Conservation (phyloP, 2,797 vertebrate genomes). For the Anguilla pacifica region DNA sequence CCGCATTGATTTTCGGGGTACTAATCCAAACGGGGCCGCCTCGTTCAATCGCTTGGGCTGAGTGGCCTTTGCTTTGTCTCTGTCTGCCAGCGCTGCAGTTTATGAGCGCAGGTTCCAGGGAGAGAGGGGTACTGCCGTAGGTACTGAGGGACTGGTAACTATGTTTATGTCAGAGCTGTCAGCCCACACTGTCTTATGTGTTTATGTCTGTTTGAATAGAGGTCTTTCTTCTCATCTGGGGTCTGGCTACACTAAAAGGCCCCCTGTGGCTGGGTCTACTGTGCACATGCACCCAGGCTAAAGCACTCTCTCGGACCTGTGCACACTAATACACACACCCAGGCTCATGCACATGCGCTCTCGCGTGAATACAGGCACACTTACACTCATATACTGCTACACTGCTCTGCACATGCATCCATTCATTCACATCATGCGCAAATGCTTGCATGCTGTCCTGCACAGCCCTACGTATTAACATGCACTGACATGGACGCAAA, state of each 20-base stretch:
- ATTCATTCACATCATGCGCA: not conserved
- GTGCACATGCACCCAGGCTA: not conserved
- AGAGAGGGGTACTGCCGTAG: not conserved
- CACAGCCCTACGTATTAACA: not conserved
- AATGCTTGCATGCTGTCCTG: not conserved
- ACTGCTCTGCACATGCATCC: not conserved
- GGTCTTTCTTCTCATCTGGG: not conserved
- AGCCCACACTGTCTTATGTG: not conserved
- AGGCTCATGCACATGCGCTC: not conserved
- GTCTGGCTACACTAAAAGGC: not conserved
- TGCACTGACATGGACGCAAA: not conserved
- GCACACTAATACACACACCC: not conserved
- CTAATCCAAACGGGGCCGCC: not conserved
- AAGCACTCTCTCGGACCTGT: not conserved
- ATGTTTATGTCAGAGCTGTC: not conserved
- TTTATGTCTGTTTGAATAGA: not conserved
- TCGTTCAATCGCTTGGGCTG: not conserved
- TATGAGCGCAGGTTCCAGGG: not conserved
- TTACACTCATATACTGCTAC: not conserved
- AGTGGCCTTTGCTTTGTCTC: not conserved
- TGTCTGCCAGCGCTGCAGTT: not conserved
- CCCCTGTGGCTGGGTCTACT: not conserved
- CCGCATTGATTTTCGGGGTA: not conserved
- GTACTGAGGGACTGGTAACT: not conserved
- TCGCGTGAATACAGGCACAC: not conserved